Percentiles rank a stretch among this genome's conserved stretches.
These are phyloP conservation scores for Varanus komodoensis DNA, from an alignment of 2,113 vertebrate species.

Conservation along the genomic window DNA sequence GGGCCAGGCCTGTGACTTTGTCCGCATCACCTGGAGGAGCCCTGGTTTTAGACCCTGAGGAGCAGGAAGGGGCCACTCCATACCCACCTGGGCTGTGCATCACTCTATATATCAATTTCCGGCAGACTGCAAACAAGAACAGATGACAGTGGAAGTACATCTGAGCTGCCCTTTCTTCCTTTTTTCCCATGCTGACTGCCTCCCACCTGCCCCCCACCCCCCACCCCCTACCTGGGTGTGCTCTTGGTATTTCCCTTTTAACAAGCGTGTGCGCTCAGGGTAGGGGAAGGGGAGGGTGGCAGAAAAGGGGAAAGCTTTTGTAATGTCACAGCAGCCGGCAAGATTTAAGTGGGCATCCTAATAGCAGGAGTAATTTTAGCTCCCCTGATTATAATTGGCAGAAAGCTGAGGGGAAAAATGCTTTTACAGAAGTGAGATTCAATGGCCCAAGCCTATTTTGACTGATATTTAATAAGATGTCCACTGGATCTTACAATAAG, in stretches of 20 bases:
- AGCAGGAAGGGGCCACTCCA: not conserved
- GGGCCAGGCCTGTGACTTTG: too few species aligned
- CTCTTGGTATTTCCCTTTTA: constrained; percentile 59
- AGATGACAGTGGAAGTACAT: constrained; percentile 51
- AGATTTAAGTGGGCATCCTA: constrained; percentile 71
- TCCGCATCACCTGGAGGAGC: too few species aligned
- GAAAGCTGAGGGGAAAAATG: constrained; percentile 64
- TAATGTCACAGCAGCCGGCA: constrained; percentile 71
- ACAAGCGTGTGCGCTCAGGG: constrained; percentile 22
- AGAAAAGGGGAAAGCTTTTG: constrained; percentile 58
- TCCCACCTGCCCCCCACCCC: too few species aligned
- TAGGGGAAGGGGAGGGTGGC: constrained; percentile 35
- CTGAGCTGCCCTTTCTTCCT: constrained; percentile 37
- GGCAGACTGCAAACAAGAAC: constrained; percentile 29
- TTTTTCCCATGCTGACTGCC: constrained; percentile 55
- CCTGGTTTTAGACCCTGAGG: too few species aligned
- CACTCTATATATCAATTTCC: not conserved
- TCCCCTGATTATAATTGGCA: constrained; percentile 74
- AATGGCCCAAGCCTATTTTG: constrained; percentile 69
- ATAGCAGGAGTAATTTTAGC: constrained; percentile 70
- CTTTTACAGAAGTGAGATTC: constrained; percentile 72
- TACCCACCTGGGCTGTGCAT: constrained; percentile 1
- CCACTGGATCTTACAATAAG: constrained; percentile 74
- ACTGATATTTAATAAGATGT: constrained; percentile 71
- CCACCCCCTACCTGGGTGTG: too few species aligned